Conservation (phyloP, 2,888 invertebrate genomes). For the Morpho achilles region DNA sequence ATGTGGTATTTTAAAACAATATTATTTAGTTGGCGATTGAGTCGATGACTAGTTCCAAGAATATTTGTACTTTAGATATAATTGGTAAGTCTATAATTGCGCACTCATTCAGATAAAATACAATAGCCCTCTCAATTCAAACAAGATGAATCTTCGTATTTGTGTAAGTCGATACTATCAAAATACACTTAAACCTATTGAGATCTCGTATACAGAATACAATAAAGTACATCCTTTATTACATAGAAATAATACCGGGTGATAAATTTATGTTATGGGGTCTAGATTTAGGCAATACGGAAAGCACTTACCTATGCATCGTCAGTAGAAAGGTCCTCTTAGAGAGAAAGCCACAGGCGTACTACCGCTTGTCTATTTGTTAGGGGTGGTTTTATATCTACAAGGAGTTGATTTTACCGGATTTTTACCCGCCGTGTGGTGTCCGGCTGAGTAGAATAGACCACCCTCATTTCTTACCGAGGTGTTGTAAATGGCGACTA, state of each 20-base stretch:
- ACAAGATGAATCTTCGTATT: conserved; percentile 7
- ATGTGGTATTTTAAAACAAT: too few species aligned
- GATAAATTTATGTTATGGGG: neutral
- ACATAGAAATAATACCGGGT: too few species aligned
- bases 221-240: too few species aligned
- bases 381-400: conserved; percentile 39
- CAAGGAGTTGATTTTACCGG: conserved; percentile 41
- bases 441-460: too few species aligned
- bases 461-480: too few species aligned
- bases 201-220: too few species aligned
- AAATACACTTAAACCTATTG: neutral
- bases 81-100: neutral
- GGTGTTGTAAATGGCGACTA: too few species aligned
- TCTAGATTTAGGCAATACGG: conserved; percentile 12
- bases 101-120: conserved; percentile 3
- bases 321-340: conserved; percentile 35
- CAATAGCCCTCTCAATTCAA: conserved; percentile 6
- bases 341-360: conserved; percentile 38
- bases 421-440: too few species aligned
- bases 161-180: neutral
- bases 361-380: conserved; percentile 44
- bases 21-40: too few species aligned
- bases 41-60: neutral
- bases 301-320: conserved; percentile 48
- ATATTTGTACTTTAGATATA: neutral